Conservation (phyloP, 2,888 invertebrate genomes). For the Nomada lathburiana region DNA sequence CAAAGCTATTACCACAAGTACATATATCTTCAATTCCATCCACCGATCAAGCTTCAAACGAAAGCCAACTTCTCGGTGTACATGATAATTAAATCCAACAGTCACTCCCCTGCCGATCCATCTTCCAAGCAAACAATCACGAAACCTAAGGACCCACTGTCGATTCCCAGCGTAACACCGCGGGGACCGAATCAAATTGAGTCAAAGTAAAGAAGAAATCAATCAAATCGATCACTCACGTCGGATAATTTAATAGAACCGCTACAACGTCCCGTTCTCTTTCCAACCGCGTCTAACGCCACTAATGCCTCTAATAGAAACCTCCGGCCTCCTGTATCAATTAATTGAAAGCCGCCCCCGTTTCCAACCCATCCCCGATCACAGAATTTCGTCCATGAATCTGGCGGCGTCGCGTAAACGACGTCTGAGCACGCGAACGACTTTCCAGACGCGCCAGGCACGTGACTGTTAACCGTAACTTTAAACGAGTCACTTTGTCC, state of each 20-base stretch:
- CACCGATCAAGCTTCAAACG: no score
- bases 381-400: constrained; percentile 45
- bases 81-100: no score
- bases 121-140: no score
- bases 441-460: constrained; percentile 65
- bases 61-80: no score
- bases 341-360: constrained; percentile 31
- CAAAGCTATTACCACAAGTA: no score
- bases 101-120: no score
- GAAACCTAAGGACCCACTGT: no score
- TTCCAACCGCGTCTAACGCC: not conserved
- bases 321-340: constrained; percentile 29
- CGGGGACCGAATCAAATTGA: no score
- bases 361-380: constrained; percentile 11
- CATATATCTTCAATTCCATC: no score
- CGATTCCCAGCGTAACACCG: no score
- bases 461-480: constrained; percentile 70
- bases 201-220: not conserved
- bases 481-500: constrained; percentile 73
- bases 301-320: constrained; percentile 30
- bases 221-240: not conserved
- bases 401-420: constrained; percentile 41
- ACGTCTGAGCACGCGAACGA: constrained; percentile 59
- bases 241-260: constrained; percentile 16
- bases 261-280: no score